Base-by-base conservation (phyloP, 2,113 vertebrate species). In the Tor tambroides region DNA sequence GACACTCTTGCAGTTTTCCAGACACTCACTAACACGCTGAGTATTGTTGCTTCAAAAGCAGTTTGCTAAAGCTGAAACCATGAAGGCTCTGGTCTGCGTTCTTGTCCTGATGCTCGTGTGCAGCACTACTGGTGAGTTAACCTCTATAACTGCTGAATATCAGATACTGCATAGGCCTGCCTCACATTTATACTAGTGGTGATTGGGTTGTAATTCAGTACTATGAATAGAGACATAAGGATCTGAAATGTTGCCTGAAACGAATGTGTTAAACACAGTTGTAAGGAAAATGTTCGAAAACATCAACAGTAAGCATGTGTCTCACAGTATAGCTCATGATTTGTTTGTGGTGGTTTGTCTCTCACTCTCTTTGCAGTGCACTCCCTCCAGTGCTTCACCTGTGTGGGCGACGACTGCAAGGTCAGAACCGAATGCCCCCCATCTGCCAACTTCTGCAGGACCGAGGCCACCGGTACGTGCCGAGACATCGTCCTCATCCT, bases 111-210 rank as follows among this genome's bases (percentile, higher is more conserved):
- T 83, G 41, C 61, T 83, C 0, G 41, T 83, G 0, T 83, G 26
- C 80, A 83, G 41, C 61, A 23, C 59, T 6, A 83, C 80, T 32
- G 80, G 80, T 83, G 80, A 83, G 80, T 83, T 49, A 30, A 32
- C 17, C 12, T 80, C 49, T 35, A 15, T 12, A 38, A 41, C 74
- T 17, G 41, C 74, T 49, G n/a, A 76, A 49, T 11, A 23, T 23
- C 19, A 35, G 17, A 71, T 35, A 32, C 4, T 8, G 15, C 30
- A 32, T 17, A 32, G 65, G 28, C 1, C 63, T 17, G 1, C 2
- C 5, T 69, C 28, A 32, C 3, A 69, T 69, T 38, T 23, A 71
- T 35, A 19, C 4, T 38, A 38, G 19, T 5, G 69, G 19, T 72
- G 32, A 72, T 2, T 6, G 65, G 15, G 35, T 35, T 21, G 19